Evolutionary conservation across 2,888 invertebrate genomes (phyloP).

Genomic region (Tipula confusa): DNA sequence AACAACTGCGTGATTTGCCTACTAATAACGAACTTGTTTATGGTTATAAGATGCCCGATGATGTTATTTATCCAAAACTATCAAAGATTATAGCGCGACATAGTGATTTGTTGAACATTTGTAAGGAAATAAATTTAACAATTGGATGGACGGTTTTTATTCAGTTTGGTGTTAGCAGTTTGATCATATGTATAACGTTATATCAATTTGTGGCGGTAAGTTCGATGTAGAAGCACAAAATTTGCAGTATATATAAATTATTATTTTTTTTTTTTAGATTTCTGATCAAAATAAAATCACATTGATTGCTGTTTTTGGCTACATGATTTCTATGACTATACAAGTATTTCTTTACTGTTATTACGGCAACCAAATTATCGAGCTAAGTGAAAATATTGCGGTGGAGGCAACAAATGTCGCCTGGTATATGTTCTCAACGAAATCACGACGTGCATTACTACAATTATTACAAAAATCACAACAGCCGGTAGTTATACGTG

Average conservation of each 20-base stretch:
- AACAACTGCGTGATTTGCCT: neutral
- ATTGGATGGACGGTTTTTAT: conserved; percentile 30
- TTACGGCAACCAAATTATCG: neutral
- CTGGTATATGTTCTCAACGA: neutral
- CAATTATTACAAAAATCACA: conserved; percentile 15
- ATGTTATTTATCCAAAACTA: neutral
- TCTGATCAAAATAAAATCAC: neutral
- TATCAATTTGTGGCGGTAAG: conserved; percentile 14
- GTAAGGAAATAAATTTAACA: neutral
- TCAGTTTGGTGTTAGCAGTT: conserved; percentile 13
- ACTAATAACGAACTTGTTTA: neutral
- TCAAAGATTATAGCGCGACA: neutral
- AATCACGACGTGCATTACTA: neutral
- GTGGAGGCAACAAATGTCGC: neutral
- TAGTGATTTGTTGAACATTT: neutral
- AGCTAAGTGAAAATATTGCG: neutral
- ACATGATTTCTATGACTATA: neutral
- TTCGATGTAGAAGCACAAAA: neutral
- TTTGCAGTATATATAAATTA: neutral
- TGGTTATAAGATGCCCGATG: neutral
- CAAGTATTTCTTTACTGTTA: conserved; percentile 28
- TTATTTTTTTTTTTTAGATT: neutral
- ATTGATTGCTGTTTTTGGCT: neutral
- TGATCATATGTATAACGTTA: neutral
- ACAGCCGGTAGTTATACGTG: neutral